Percentiles rank a stretch among this genome's conserved stretches.
Evolutionary conservation across 2,797 vertebrate species (phyloP).

Genomic region (Adrianichthys oophorus): DNA sequence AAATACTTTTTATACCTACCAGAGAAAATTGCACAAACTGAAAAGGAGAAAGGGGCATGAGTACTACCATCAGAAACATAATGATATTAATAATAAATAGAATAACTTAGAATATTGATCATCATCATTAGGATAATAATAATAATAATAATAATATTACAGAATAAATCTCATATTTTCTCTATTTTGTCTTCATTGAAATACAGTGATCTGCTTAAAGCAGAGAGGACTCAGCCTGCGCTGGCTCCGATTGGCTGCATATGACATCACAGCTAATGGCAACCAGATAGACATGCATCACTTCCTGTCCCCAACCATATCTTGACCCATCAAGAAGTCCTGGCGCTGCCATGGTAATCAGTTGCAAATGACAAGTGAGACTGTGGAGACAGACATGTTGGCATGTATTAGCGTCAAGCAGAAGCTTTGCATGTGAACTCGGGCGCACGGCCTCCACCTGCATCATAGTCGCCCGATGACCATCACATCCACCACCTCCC

Average conservation of each 20-base stretch:
- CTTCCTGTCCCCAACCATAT: conserved; percentile 72
- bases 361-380: conserved; percentile 60
- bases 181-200: conserved; percentile 90
- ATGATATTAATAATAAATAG: conserved; percentile 80
- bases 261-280: conserved; percentile 99
- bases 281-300: conserved; percentile 96
- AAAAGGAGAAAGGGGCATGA: conserved; percentile 63
- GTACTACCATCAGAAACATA: conserved; percentile 73
- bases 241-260: conserved; percentile 88
- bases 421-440: too few species aligned
- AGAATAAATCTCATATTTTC: conserved; percentile 95
- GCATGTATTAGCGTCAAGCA: not conserved
- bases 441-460: conserved; percentile 47
- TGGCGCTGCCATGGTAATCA: conserved; percentile 67
- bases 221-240: conserved; percentile 84
- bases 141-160: conserved; percentile 83
- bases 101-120: conserved; percentile 82
- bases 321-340: conserved; percentile 69
- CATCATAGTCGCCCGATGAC: conserved; percentile 99
- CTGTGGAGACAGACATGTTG: conserved; percentile 39
- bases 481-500: conserved; percentile 99
- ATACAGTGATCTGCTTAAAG: conserved; percentile 87
- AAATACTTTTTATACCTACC: conserved; percentile 59
- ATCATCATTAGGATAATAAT: conserved; percentile 78
- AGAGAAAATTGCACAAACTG: conserved; percentile 91